These are phyloP conservation scores for Sterna hirundo DNA, from an alignment of 2,113 vertebrate genomes.

Conservation along the genomic window DNA sequence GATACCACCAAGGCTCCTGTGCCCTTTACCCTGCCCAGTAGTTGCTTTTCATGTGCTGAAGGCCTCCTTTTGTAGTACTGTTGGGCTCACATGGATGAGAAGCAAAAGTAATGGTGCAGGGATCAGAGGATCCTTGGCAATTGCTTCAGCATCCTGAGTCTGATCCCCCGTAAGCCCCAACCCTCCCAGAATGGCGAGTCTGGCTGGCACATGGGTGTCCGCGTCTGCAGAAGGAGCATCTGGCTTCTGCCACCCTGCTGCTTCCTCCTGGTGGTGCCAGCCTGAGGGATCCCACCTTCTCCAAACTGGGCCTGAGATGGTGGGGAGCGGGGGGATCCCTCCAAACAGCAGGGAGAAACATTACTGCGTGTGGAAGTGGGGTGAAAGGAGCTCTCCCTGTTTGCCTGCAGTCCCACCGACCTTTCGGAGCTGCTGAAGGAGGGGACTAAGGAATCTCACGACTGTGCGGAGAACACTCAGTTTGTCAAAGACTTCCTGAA, in stretches of 20 bases:
- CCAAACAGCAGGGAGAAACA: background rate
- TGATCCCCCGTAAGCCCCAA: background rate
- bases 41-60: background rate
- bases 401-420: slow-evolving; percentile 79
- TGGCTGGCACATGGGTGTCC: accelerated
- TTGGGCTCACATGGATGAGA: background rate
- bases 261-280: background rate
- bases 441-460: slow-evolving; percentile 93
- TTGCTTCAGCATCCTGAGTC: background rate
- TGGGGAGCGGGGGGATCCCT: background rate
- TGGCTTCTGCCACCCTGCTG: background rate
- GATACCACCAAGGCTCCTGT: background rate
- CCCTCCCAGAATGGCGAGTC: too few species aligned
- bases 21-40: background rate
- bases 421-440: slow-evolving; percentile 93
- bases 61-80: background rate
- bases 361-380: accelerated
- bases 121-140: background rate
- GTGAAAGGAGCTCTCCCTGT: background rate
- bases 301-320: background rate
- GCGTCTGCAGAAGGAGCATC: background rate
- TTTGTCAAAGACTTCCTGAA: slow-evolving; percentile 97
- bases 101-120: background rate
- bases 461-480: slow-evolving; percentile 90
- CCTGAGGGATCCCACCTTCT: background rate